Base-by-base conservation (phyloP, 23 tunicate genomes). In the Oikopleura dioica region DNA sequence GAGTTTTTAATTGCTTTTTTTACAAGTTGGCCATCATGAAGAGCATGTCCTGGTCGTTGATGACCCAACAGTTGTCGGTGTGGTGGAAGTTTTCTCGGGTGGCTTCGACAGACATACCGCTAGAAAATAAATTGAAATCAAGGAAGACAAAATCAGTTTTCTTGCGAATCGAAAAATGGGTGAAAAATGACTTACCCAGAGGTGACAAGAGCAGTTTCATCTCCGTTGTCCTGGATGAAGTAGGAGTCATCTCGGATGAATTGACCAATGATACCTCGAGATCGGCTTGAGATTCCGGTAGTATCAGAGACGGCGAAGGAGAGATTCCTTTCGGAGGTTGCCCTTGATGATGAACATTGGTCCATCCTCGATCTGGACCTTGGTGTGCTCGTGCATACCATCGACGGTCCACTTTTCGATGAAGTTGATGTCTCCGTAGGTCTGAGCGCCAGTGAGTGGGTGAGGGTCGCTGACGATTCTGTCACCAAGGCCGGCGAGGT, bases 191-290 rank as follows among this genome's bases (percentile, higher is more conserved):
- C 72, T 63, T 63, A 63, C 72, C 72, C 72, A 28, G 72, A 24
- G 26, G 33, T 2, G 26, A 63, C 33, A 16, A 31, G 16, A 2
- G 33, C 72, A 12, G 16, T 4, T 24, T 24, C 72, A 2, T 63
- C 72, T 12, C 72, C 72, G 33, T 63, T 31, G 16, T 63, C 72
- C 4, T 28, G 16, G 72, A 63, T 4, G 29, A 16, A 23, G 33
- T 63, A 63, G 33, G 72, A 24, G 26, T 63, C 33, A 16, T 23
- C 32, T 28, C 33, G 30, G 72, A 63, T 63, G 33, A 63, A 63
- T 63, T 63, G 72, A 63, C 72, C 72, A 28, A 63, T 63, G 72
- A 63, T 63, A 16, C 72, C 72, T 63, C 72, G 72, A 2, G 72
- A 63, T 28, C 26, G 16, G 4, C 26, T 5, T 5, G 33, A 21